phyloP scores from a whole-genome alignment of 2,113 vertebrate genomes.

The Peromyscus polionotus region DNA sequence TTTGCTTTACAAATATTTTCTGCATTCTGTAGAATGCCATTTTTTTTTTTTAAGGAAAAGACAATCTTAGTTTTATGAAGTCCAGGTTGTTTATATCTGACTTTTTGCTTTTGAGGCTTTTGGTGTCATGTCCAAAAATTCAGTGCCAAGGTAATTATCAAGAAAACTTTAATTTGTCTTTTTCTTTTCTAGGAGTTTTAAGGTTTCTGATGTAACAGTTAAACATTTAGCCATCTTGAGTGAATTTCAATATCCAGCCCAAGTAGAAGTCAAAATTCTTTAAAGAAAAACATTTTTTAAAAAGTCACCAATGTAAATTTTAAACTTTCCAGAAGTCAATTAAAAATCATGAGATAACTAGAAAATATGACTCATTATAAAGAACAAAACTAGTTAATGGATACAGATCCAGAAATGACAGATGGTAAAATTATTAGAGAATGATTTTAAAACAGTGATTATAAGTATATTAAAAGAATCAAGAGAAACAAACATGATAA shows the following conservation, averaged over 20 bases:
- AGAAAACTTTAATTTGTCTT: not conserved
- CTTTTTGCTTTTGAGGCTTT: not conserved
- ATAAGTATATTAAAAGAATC: not conserved
- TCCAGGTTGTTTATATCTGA: not conserved
- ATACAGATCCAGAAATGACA: slow-evolving; percentile 8
- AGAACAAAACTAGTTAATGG: not conserved
- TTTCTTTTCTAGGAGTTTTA: not conserved
- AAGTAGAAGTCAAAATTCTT: slow-evolving; percentile 25
- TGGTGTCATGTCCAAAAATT: not conserved
- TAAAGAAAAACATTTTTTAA: not conserved
- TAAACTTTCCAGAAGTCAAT: not conserved
- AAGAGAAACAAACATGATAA: not conserved
- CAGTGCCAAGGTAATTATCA: not conserved
- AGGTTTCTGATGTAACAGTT: not conserved
- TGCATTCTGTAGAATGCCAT: not conserved
- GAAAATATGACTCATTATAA: not conserved
- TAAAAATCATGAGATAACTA: not conserved
- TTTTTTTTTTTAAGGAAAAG: not conserved
- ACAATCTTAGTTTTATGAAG: not conserved
- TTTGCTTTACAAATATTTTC: not conserved
- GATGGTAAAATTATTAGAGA: slow-evolving; percentile 13
- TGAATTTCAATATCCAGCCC: not conserved
- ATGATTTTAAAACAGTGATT: not conserved
- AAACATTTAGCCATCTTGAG: not conserved
- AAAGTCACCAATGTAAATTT: not conserved